Conservation (phyloP, 2,888 invertebrate genomes). For the Drosophila seclusa region DNA sequence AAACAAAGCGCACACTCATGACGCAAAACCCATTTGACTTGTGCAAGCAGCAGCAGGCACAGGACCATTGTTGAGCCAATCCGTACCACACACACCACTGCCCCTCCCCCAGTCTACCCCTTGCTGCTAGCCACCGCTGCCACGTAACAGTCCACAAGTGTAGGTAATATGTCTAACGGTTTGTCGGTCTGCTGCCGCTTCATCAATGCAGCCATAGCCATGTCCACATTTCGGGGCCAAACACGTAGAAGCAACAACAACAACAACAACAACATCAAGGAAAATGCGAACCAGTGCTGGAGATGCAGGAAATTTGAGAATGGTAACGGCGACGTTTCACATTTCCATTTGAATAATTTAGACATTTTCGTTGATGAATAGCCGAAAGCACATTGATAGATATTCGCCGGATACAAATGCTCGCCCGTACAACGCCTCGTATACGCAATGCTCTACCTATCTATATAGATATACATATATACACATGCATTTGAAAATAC, state of each 20-base stretch:
- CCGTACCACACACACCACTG: too few species aligned
- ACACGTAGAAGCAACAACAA: constrained; percentile 50
- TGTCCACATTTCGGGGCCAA: constrained; percentile 62
- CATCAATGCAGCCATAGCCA: constrained; percentile 69
- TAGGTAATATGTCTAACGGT: constrained; percentile 65
- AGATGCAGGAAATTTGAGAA: constrained; percentile 21
- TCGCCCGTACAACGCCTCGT: constrained; percentile 32
- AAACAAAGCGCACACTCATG: constrained; percentile 53
- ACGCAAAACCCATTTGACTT: constrained; percentile 53
- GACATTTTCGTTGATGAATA: constrained; percentile 82
- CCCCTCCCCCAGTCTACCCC: background rate
- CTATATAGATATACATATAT: background rate
- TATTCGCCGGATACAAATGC: constrained; percentile 47
- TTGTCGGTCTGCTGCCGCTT: constrained; percentile 76
- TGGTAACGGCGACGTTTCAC: constrained; percentile 64
- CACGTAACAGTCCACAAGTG: constrained; percentile 32
- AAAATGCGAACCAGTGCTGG: constrained; percentile 15
- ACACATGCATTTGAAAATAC: background rate
- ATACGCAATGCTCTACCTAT: constrained; percentile 46
- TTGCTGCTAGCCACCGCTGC: background rate
- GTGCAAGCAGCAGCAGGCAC: constrained; percentile 22
- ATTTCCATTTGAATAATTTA: constrained; percentile 82
- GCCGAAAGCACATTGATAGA: constrained; percentile 81
- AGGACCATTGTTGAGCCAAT: constrained; percentile 35
- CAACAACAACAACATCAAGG: constrained; percentile 11